These are phyloP conservation scores for Monomorium pharaonis DNA, from an alignment of 1,140 invertebrate genomes.

Conservation along the genomic window DNA sequence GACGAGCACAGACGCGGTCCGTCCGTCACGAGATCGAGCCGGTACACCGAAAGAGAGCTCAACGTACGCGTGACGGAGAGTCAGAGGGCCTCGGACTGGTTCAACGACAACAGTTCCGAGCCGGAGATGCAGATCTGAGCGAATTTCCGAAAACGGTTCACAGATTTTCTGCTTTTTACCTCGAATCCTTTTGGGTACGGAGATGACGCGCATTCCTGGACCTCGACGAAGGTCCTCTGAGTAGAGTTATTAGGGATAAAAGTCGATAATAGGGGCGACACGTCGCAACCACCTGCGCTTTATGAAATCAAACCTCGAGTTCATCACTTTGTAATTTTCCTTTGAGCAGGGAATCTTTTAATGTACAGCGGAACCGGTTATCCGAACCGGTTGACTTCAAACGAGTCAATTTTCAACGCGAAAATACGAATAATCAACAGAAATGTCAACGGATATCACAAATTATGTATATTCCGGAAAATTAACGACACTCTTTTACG, in stretches of 20 bases:
- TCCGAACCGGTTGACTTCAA: not conserved
- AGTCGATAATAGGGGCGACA: not conserved
- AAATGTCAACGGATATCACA: not conserved
- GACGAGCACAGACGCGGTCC: slow-evolving; percentile 70
- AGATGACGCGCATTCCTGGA: slow-evolving; percentile 2
- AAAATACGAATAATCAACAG: not conserved
- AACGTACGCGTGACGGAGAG: slow-evolving; percentile 78
- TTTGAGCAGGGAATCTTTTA: not conserved
- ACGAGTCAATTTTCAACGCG: too few species aligned
- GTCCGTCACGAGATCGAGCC: slow-evolving; percentile 75
- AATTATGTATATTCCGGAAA: not conserved
- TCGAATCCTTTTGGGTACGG: not conserved
- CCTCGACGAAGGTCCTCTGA: not conserved
- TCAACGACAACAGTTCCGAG: slow-evolving; percentile 82
- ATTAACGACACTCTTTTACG: not conserved
- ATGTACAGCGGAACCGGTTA: not conserved
- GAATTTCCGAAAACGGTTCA: not conserved
- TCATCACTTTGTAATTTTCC: not conserved
- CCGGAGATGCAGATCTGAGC: slow-evolving; percentile 84
- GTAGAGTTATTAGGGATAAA: not conserved
- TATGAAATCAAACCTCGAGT: not conserved
- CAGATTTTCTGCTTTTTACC: slow-evolving; percentile 7
- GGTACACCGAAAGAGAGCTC: slow-evolving; percentile 78
- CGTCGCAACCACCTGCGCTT: not conserved
- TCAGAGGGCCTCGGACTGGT: slow-evolving; percentile 80